Evolutionary conservation across 2,888 invertebrate species (phyloP).

Genomic region (Ochlodes sylvanus): DNA sequence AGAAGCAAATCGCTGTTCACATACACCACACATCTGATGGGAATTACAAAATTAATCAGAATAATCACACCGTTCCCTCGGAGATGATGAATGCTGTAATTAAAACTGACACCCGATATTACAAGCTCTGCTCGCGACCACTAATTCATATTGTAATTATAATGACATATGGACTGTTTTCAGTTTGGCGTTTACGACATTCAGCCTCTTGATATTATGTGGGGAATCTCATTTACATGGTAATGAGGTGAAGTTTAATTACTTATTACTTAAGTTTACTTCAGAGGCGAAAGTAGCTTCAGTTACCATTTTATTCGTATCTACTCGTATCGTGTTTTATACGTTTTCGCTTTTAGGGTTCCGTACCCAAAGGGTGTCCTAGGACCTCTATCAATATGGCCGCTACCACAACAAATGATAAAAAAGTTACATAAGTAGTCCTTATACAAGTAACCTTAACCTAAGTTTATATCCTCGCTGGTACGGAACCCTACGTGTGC

Average conservation of each 20-base stretch:
- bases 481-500: too few relatives aligned
- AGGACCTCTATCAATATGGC: too few relatives aligned
- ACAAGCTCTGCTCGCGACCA: slow-evolving; percentile 29
- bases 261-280: neutral
- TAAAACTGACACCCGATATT: slow-evolving; percentile 39
- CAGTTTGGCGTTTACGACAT: slow-evolving; percentile 3
- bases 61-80: slow-evolving; percentile 38
- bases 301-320: neutral
- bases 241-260: neutral
- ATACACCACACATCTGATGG: slow-evolving; percentile 43
- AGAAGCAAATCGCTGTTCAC: slow-evolving; percentile 45
- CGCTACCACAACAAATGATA: too few relatives aligned
- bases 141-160: slow-evolving; percentile 32
- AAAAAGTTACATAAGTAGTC: too few relatives aligned
- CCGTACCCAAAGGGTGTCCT: too few relatives aligned
- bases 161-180: slow-evolving; percentile 20
- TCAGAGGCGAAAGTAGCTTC: too few relatives aligned
- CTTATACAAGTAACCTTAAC: too few relatives aligned
- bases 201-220: neutral
- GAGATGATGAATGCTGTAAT: slow-evolving; percentile 42
- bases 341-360: too few relatives aligned
- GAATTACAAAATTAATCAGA: slow-evolving; percentile 39
- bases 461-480: too few relatives aligned
- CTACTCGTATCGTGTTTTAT: neutral
- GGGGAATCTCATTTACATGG: slow-evolving; percentile 3